Percentiles rank a stretch among this genome's conserved stretches.
These are phyloP conservation scores for Hypomecis punctinalis DNA, from an alignment of 2,888 invertebrate species.

Conservation along the genomic window DNA sequence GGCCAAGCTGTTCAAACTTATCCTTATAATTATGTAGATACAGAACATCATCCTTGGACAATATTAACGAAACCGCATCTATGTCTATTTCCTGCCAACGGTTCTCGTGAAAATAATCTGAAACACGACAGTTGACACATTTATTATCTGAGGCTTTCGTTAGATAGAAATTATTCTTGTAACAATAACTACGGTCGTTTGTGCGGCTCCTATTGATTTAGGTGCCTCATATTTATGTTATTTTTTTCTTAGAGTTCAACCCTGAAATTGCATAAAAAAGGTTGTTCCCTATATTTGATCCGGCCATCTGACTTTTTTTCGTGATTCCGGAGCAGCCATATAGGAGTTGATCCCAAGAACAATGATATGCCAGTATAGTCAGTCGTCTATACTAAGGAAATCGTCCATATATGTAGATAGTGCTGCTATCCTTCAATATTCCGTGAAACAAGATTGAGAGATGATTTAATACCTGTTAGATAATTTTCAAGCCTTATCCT, in stretches of 20 bases:
- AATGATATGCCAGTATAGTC: no score
- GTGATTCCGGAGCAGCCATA: no score
- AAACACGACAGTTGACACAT: conserved; percentile 30
- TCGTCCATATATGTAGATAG: not conserved
- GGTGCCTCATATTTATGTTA: no score
- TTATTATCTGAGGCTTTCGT: not conserved
- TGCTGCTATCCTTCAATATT: no score
- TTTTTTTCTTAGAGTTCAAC: no score
- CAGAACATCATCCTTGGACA: conserved; percentile 77
- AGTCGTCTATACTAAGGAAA: no score
- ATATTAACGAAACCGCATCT: conserved; percentile 60
- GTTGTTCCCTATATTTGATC: no score
- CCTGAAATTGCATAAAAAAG: no score
- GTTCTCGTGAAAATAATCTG: conserved; percentile 77
- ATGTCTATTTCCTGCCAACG: conserved; percentile 65
- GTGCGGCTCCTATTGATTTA: no score
- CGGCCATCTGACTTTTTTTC: no score
- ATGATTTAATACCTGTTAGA: conserved; percentile 76
- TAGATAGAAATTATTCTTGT: not conserved
- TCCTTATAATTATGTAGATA: conserved; percentile 82
- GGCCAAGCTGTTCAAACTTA: conserved; percentile 85
- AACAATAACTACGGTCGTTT: no score
- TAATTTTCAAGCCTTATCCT: conserved; percentile 91
- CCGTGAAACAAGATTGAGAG: not conserved
- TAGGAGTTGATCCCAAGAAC: no score